Conservation (phyloP, 2,797 vertebrate species). For the Prionace glauca region DNA sequence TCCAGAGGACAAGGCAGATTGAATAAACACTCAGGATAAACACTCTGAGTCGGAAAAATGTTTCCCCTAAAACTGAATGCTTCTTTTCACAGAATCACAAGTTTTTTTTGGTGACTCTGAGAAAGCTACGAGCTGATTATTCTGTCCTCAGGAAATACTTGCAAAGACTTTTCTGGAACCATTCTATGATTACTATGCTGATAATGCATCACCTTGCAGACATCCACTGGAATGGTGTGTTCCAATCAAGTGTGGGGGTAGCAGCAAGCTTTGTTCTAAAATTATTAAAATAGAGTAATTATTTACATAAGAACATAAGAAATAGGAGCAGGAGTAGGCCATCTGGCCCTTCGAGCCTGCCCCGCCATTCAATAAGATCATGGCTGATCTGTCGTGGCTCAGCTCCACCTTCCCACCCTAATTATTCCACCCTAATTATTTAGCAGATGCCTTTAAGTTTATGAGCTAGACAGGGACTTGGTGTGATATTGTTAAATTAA, state of each 20-base stretch:
- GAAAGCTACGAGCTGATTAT: neutral
- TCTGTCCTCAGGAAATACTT: slow-evolving; percentile 6
- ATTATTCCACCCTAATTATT: no score
- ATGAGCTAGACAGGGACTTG: neutral
- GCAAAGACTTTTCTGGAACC: neutral
- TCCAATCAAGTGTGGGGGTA: neutral
- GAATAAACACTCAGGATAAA: neutral
- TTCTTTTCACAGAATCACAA: neutral
- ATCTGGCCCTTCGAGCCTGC: no score
- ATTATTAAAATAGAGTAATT: neutral
- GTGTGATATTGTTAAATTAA: neutral
- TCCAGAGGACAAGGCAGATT: neutral
- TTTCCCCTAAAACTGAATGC: neutral
- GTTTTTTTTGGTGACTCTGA: neutral
- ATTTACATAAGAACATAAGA: no score
- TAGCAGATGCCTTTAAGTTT: neutral
- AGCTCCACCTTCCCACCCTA: no score
- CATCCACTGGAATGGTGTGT: neutral
- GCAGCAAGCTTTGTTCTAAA: neutral
- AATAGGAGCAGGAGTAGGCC: no score
- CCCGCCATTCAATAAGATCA: no score
- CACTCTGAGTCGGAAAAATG: neutral
- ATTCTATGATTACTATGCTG: neutral
- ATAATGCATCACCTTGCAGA: neutral
- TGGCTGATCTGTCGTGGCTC: no score